phyloP scores from a whole-genome alignment of 2,888 invertebrate species.

The Agapetus fuscipes region DNA sequence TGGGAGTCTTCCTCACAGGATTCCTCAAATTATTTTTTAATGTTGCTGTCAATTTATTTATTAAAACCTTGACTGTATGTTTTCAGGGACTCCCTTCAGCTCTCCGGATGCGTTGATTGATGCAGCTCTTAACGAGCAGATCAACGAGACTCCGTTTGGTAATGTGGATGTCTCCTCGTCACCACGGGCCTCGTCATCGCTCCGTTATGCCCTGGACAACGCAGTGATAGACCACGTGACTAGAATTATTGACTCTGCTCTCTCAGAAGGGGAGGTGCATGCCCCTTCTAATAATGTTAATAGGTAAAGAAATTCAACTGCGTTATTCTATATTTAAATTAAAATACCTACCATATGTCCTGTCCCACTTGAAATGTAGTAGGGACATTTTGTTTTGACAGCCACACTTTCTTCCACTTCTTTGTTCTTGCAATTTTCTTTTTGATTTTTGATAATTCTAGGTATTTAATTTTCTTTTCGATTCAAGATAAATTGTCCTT shows the following conservation, averaged over 20 bases:
- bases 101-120: conserved; percentile 64
- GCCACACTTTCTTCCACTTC: too few species aligned
- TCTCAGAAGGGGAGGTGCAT: conserved; percentile 1
- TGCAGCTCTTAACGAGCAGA: conserved; percentile 59
- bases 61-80: neutral
- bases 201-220: conserved; percentile 2
- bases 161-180: neutral
- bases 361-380: too few species aligned
- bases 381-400: too few species aligned
- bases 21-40: too few species aligned
- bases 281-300: neutral
- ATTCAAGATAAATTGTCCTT: too few species aligned
- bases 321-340: neutral
- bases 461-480: too few species aligned
- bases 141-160: conserved; percentile 48
- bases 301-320: neutral
- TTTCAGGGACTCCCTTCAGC: conserved; percentile 51
- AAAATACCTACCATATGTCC: too few species aligned
- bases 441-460: too few species aligned
- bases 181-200: neutral
- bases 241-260: conserved; percentile 11
- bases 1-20: too few species aligned
- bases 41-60: too few species aligned
- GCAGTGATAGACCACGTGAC: conserved; percentile 13
- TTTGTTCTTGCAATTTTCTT: too few species aligned